Percentiles rank a stretch among this genome's conserved stretches.
Conservation (phyloP, 1,140 invertebrate species). For the Drosophila yakuba region DNA sequence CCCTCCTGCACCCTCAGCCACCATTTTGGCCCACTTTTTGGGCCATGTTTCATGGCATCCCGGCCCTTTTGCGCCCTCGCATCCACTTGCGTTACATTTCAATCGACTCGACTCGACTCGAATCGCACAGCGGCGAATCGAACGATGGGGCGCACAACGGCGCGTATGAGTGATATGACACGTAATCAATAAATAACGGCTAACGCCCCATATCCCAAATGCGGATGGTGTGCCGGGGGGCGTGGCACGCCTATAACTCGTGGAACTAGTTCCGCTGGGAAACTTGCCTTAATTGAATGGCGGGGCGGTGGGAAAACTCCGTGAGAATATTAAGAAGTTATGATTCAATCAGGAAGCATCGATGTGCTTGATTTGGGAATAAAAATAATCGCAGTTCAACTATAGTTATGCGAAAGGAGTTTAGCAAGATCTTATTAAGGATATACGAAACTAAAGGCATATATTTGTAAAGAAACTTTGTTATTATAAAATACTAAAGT, state of each 20-base stretch:
- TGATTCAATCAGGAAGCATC: constrained; percentile 2
- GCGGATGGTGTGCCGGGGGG: neutral
- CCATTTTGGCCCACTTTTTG: neutral
- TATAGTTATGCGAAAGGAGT: neutral
- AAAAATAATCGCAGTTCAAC: neutral
- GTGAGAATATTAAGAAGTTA: constrained; percentile 30
- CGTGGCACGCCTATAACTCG: constrained; percentile 10
- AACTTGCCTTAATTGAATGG: constrained; percentile 23
- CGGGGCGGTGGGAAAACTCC: constrained; percentile 1
- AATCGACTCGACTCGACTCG: constrained; percentile 54
- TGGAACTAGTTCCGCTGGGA: constrained; percentile 36
- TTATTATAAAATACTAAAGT: no score
- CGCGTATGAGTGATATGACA: constrained; percentile 80
- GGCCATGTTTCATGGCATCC: neutral
- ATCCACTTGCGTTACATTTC: constrained; percentile 68
- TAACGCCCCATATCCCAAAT: constrained; percentile 23
- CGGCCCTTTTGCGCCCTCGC: constrained; percentile 5
- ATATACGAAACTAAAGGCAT: neutral
- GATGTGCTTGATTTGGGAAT: neutral
- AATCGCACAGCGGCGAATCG: constrained; percentile 13
- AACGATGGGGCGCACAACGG: constrained; percentile 38
- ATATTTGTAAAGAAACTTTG: neutral
- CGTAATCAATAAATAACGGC: constrained; percentile 81
- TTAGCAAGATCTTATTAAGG: neutral
- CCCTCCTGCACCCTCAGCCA: neutral